These are phyloP conservation scores for Galeopsomyia nigrocyanea DNA, from an alignment of 2,888 invertebrate genomes.

Conservation along the genomic window DNA sequence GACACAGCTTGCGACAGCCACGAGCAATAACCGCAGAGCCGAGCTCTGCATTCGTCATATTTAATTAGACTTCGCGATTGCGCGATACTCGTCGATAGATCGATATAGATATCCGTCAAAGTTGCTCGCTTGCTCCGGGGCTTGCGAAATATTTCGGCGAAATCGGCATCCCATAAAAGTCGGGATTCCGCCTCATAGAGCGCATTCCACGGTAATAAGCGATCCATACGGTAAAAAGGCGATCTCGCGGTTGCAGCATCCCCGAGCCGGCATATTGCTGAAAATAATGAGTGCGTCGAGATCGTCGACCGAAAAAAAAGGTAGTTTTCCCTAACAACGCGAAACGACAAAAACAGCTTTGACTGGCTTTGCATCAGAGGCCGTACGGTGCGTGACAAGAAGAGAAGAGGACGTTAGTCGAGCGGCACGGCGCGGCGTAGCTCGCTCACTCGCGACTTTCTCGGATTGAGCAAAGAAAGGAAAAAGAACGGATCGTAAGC, in stretches of 20 bases:
- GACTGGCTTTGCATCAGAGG: constrained; percentile 28
- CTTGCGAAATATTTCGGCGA: constrained; percentile 42
- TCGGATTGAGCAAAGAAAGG: constrained; percentile 46
- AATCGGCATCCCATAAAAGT: constrained; percentile 38
- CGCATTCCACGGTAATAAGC: constrained; percentile 39
- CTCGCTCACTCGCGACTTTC: constrained; percentile 35
- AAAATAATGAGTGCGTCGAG: not conserved
- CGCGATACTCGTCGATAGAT: not conserved
- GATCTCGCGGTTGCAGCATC: not conserved
- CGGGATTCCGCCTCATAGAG: constrained; percentile 33
- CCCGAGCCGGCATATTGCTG: constrained; percentile 1
- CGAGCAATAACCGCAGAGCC: constrained; percentile 34
- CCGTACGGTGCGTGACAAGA: constrained; percentile 43
- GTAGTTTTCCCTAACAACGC: constrained; percentile 26
- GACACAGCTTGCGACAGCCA: constrained; percentile 31
- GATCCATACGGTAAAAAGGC: not conserved
- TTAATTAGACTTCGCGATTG: constrained; percentile 52
- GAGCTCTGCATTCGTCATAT: constrained; percentile 52
- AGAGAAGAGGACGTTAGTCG: constrained; percentile 46
- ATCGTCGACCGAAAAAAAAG: constrained; percentile 5
- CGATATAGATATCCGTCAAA: constrained; percentile 21
- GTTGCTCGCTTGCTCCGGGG: constrained; percentile 12
- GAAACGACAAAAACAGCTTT: not conserved
- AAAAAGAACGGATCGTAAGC: constrained; percentile 32
- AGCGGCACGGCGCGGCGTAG: constrained; percentile 39